Base-by-base conservation (phyloP, 2,888 invertebrate species). In the Leptinotarsa tumamoca region DNA sequence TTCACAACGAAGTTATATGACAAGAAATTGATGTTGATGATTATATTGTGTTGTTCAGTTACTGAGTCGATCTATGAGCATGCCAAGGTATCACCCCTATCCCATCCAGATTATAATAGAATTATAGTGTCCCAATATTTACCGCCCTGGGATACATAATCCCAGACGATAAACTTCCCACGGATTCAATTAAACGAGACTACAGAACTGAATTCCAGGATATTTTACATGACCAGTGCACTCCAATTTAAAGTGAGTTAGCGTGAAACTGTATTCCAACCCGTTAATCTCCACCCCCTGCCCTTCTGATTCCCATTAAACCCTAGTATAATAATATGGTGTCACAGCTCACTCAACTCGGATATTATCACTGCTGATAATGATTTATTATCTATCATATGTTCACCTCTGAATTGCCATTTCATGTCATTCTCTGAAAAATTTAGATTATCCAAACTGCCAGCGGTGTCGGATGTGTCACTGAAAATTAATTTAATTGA, bases 221-320 rank as follows among this genome's bases (percentile, higher is more conserved):
- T 73, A 76, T 74, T 78, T 72, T 72, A 67, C 71, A 73, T 75
- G 75, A 75, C 78, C 74, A 74, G 75, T 75, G 73, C 78, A 67
- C 71, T 74, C 70, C 78, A 78, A 76, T 74, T 78, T 74, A 61
- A 66, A 72, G 56, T 51, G 67, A 74, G 67, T 74, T 73, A 76
- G 56, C 50, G 67, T 58, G 74, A 68, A 58, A 70, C 72, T 72
- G 69, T 73, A 78, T 79, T 79, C 72, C 75, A 75, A 70, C 69
- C 73, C 70, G 76, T 73, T 79, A 77, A 79, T 77, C 70, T 74
- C 23, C 49, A 21, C 52, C 66, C 49, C 66, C 63, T 68, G 61
- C 69, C 67, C 67, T 67, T 72, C 71, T 72, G 75, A 79, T 63
- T 78, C 77, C 79, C 80, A 81, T 81, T 80, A 81, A 78, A 81